Percentiles rank a stretch among this genome's conserved stretches.
Evolutionary conservation across 92 coral and sea anemone genomes (phyloP).

Genomic region (Zoanthus gigantus): DNA sequence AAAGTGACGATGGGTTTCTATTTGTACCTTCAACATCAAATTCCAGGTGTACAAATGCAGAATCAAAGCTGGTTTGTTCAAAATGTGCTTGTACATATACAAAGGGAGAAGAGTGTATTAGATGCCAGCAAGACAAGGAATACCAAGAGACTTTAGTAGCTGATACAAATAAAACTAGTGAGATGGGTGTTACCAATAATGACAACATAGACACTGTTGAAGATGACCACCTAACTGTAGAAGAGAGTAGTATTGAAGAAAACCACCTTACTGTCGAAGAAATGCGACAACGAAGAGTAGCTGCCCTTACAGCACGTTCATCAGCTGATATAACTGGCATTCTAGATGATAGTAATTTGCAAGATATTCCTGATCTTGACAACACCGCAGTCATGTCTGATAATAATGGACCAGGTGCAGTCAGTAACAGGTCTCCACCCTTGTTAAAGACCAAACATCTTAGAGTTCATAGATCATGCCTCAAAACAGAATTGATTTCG

Average conservation of each 20-base stretch:
- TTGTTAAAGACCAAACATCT: constrained; percentile 5
- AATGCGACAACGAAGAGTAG: constrained; percentile 3
- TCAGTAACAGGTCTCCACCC: constrained; percentile 12
- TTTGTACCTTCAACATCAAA: too few relatives aligned
- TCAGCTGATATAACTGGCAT: constrained; percentile 25
- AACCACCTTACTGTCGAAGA: neutral
- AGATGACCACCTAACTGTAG: neutral
- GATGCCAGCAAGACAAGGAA: constrained; percentile 46
- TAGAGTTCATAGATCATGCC: constrained; percentile 9
- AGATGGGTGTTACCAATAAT: neutral
- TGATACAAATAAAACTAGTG: neutral
- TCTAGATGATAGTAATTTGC: constrained; percentile 4
- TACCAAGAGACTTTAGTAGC: constrained; percentile 28
- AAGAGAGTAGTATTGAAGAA: neutral
- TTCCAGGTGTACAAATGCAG: too few relatives aligned
- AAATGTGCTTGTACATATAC: neutral
- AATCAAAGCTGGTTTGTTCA: neutral
- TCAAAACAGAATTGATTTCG: constrained; percentile 2
- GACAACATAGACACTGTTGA: constrained; percentile 17
- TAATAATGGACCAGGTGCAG: constrained; percentile 19
- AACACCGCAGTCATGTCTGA: neutral
- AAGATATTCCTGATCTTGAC: neutral
- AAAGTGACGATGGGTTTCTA: too few relatives aligned
- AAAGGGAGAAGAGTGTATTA: constrained; percentile 41
- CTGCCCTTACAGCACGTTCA: constrained; percentile 19